Conservation (phyloP, 1,140 invertebrate species). For the Drosophila eugracilis region DNA sequence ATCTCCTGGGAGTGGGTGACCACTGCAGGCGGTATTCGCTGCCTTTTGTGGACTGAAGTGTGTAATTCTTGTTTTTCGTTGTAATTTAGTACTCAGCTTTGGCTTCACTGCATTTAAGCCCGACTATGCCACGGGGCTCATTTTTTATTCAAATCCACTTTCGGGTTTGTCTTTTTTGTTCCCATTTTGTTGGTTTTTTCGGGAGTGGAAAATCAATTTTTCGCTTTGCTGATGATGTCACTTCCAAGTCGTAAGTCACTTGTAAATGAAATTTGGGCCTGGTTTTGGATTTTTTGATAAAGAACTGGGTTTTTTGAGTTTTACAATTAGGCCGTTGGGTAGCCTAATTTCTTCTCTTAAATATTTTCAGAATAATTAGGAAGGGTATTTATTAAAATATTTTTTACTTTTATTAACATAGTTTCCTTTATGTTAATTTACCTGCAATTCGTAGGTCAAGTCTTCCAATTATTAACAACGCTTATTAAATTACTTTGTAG, state of each 20-base stretch:
- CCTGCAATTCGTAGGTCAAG: too few species aligned
- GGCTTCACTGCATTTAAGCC: conserved; percentile 54
- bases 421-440: too few species aligned
- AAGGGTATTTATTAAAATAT: too few species aligned
- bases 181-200: neutral
- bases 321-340: too few species aligned
- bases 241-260: conserved; percentile 27
- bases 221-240: conserved; percentile 70
- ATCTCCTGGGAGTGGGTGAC: conserved; percentile 16
- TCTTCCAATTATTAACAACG: too few species aligned
- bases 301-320: too few species aligned
- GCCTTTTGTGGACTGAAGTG: conserved; percentile 64
- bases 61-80: conserved; percentile 67
- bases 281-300: neutral
- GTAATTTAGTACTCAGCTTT: conserved; percentile 60
- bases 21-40: conserved; percentile 58
- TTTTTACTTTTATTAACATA: too few species aligned
- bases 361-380: too few species aligned
- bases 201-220: conserved; percentile 67
- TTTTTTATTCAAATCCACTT: conserved; percentile 75
- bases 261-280: conserved; percentile 4
- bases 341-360: too few species aligned
- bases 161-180: conserved; percentile 16
- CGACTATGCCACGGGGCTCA: conserved; percentile 38
- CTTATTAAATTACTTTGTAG: too few species aligned